Percentiles rank a stretch among this genome's conserved stretches.
These are phyloP conservation scores for Numenius arquata DNA, from an alignment of 2,113 vertebrate genomes.

Conservation along the genomic window DNA sequence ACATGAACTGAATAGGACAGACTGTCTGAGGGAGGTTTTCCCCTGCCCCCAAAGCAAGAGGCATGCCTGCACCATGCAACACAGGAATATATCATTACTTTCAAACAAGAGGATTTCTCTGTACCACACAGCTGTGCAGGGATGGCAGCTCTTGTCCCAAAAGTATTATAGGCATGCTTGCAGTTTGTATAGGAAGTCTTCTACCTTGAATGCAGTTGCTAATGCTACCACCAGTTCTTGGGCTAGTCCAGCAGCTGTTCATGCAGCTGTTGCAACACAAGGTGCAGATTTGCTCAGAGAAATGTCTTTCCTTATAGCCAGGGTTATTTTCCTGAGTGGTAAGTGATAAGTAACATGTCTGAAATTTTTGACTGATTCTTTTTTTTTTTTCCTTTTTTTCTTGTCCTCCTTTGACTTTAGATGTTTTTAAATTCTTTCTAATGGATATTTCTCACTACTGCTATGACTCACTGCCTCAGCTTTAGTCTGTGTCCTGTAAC, in stretches of 20 bases:
- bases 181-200: background rate
- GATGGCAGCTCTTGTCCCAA: background rate
- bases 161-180: accelerated
- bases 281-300: background rate
- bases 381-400: background rate
- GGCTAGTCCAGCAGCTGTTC: background rate
- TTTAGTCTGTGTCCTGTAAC: background rate
- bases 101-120: background rate
- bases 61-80: background rate
- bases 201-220: background rate
- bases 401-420: background rate
- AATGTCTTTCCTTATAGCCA: background rate
- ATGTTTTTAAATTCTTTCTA: background rate
- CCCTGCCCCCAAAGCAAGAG: background rate
- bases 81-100: background rate
- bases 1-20: background rate
- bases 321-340: background rate
- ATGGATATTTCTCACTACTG: background rate
- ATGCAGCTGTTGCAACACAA: background rate
- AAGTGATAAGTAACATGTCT: accelerated
- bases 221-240: background rate
- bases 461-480: background rate
- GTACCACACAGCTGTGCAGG: accelerated
- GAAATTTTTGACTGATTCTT: background rate
- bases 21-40: background rate